Base-by-base conservation (phyloP, 2,888 invertebrate species). In the Odontothrips loti region DNA sequence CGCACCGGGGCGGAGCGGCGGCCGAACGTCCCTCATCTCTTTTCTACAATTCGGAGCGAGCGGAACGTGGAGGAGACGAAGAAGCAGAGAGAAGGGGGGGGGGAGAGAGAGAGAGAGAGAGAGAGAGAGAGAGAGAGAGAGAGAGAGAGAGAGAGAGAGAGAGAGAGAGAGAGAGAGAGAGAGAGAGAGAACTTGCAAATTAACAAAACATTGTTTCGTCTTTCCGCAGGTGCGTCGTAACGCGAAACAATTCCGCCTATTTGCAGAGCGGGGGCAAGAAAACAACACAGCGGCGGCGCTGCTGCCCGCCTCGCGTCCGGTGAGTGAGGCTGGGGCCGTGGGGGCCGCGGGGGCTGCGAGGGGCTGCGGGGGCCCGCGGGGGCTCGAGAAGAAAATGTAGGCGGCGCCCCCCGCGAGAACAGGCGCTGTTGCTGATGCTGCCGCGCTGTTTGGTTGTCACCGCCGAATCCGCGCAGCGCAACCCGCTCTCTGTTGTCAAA, bases 131-230 rank as follows among this genome's bases (percentile, higher is more conserved):
- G 48, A 48, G 48, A 48, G 48, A 48, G 48, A 48, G 48, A 48
- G 48, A 48, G 48, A 48, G 48, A 48, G 48, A 48, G 48, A 48
- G 48, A 48, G 48, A 48, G 48, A 48, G 48, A 48, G 48, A 48
- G 48, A 48, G 48, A 48, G 48, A 48, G 48, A 48, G 48, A 48
- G 51, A 51, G 3, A 51, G 51, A 51, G 51, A 51, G 1, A 51
- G 4, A 51, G 3, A 51, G 3, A 51, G 51, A 51, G 51, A 51
- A 58, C 58, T 58, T 58, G 58, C 58, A 58, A 58, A 58, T 58
- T 58, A 58, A 58, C 58, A 58, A 58, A 58, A 58, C 58, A 58
- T 58, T 58, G 58, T 58, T 58, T 58, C 58, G 58, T 58, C 58
- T 58, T 58, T 58, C n/a, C 58, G 58, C 58, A 58, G 58, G 58